These are phyloP conservation scores for Drosophila subquinaria DNA, from an alignment of 2,888 invertebrate genomes.

Conservation along the genomic window DNA sequence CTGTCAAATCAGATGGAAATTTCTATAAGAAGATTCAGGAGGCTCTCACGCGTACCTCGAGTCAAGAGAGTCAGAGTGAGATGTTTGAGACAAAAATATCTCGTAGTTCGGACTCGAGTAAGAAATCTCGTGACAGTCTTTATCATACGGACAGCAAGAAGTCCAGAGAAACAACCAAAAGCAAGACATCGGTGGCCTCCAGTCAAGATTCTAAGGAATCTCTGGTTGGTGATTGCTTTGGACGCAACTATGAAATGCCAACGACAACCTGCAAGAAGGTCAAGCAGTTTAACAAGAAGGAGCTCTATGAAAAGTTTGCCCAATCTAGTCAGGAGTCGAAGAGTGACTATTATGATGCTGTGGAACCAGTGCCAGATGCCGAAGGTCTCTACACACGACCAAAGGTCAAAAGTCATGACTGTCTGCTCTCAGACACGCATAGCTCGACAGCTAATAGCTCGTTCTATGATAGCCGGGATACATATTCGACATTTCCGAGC, in stretches of 20 bases:
- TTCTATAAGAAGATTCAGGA: slow-evolving; percentile 90
- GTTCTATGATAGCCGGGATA: slow-evolving; percentile 88
- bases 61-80: slow-evolving; percentile 90
- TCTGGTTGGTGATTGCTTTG: slow-evolving; percentile 83
- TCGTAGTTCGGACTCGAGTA: slow-evolving; percentile 89
- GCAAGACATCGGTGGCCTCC: slow-evolving; percentile 88
- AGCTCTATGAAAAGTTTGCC: slow-evolving; percentile 86
- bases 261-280: slow-evolving; percentile 85
- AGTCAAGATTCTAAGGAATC: slow-evolving; percentile 90
- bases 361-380: slow-evolving; percentile 80
- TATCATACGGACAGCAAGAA: slow-evolving; percentile 89
- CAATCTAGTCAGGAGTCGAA: slow-evolving; percentile 90
- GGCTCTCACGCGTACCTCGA: slow-evolving; percentile 89
- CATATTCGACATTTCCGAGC: slow-evolving; percentile 88
- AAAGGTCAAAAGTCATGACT: slow-evolving; percentile 88
- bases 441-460: slow-evolving; percentile 84
- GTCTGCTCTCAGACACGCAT: slow-evolving; percentile 87
- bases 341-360: slow-evolving; percentile 90
- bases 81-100: slow-evolving; percentile 89
- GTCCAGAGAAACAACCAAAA: slow-evolving; percentile 88
- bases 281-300: slow-evolving; percentile 82
- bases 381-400: slow-evolving; percentile 72
- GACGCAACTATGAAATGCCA: slow-evolving; percentile 86
- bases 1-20: slow-evolving; percentile 90
- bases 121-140: slow-evolving; percentile 88